Evolutionary conservation across 2,888 invertebrate species (phyloP), one percentile per base, ranked within the genome.

Genomic region (Pocota personata): DNA sequence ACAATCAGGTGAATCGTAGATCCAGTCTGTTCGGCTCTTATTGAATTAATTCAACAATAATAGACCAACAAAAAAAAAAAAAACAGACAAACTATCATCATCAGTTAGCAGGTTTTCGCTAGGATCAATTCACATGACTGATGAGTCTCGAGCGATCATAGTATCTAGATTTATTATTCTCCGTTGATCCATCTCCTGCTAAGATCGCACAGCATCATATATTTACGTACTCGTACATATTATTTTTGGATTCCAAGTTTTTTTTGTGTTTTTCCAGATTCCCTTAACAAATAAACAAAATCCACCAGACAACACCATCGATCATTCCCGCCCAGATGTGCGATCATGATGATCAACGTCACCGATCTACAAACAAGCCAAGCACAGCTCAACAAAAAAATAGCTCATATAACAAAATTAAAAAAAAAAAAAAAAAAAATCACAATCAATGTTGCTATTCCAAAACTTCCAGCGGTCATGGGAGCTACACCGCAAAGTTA

Each of bases 381-480:
- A 19, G 32, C 19, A 46, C 0, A 27, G 24, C 37, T 32, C 32
- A 50, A 58, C 55, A 16, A 60, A 21, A 55, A 55, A 37, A 37
- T 6, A 35, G 12, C 21, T 48, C 10, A 69, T 55, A 14, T 16
- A 57, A 21, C 16, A 66, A 50, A 40, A 46, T 5, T 40, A 43
- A 73, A 10, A 66, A 52, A 43, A 62, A 67, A 37, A 35, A 62
- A 37, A 50, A 57, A 69, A 66, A 66, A 35, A 58, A 52, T n/a
- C n/a, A 37, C 43, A 71, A 30, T 57, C 16, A 71, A 50, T 76
- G 76, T 82, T 82, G 82, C 55, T 76, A 80, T 84, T 76, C 84
- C 75, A 84, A 75, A 71, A 76, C 66, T 84, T 80, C 64, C 84
- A 84, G 83, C 57, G 67, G 69, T 69, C 69, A 64, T 79, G 50